Percentiles rank a stretch among this genome's conserved stretches.
Evolutionary conservation across 2,888 invertebrate species (phyloP).

Genomic region (Megalurothrips usitatus): DNA sequence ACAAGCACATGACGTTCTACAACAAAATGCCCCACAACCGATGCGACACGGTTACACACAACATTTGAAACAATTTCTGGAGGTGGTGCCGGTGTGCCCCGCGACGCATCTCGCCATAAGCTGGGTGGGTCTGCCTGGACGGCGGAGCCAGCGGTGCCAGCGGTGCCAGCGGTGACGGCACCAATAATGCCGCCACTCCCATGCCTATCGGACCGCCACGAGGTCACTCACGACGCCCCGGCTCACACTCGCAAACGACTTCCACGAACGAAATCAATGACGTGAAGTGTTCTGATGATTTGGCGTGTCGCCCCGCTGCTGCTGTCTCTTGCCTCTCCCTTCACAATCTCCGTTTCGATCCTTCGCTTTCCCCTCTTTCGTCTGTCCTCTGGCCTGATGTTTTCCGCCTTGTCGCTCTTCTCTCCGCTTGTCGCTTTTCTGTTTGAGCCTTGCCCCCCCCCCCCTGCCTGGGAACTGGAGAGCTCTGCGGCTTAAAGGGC

Average conservation of each 20-base stretch:
- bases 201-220: background rate
- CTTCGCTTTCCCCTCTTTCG: background rate
- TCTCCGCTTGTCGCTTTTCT: background rate
- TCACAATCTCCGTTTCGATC: background rate
- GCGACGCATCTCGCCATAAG: too few relatives aligned
- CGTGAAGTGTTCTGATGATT: background rate
- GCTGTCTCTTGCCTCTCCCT: background rate
- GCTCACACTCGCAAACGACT: background rate
- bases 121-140: too few relatives aligned
- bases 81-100: too few relatives aligned
- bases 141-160: too few relatives aligned
- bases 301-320: background rate
- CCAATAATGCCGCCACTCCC: too few relatives aligned
- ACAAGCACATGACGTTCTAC: too few relatives aligned
- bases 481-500: background rate
- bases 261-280: background rate
- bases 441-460: background rate
- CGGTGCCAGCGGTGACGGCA: too few relatives aligned
- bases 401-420: background rate
- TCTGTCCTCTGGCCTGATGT: background rate
- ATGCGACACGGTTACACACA: too few relatives aligned
- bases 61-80: too few relatives aligned
- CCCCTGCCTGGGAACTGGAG: too few relatives aligned
- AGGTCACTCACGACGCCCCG: background rate
- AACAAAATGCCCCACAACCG: too few relatives aligned